Evolutionary conservation across 2,888 invertebrate species (phyloP), one percentile per base, ranked within the genome.

Genomic region (Macrophya alboannulata): DNA sequence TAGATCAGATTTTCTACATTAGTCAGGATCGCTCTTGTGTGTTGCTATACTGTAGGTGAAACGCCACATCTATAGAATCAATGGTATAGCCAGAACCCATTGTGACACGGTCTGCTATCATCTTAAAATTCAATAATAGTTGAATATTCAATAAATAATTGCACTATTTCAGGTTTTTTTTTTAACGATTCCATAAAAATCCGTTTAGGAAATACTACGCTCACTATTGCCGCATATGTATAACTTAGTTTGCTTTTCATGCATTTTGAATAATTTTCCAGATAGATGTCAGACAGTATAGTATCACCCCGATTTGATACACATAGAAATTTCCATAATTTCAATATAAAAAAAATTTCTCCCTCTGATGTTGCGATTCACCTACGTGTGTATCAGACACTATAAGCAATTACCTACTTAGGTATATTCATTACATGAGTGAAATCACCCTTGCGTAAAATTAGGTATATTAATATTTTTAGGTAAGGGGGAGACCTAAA

Each of bases 401-500:
- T 17, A 71, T 40, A 40, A 71, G 37, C 71, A 43, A 71, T 40
- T 71, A 71, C 15, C 37, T 31, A 31, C 31, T 31, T 51, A 43
- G 43, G 43, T 40, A 40, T 40, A 71, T 6, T n/a, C 9, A 74
- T n/a, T 74, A 12, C 10, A 74, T 45, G 45, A 37, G 3, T 74
- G 72, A n/a, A n/a, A 37, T 37, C 37, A 71, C 17, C n/a, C 4
- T 12, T 62, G 9, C 10, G 21, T 62, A 62, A 62, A 21, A 62
- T 62, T 10, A 31, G 31, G 31, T 31, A 25, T 59, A 59, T 43
- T 37, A 37, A 81, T 37, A 21, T 43, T 83, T 71, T 1, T 21
- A 93, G 93, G 93, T 98, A 3, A 96, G 99, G 68, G 99, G 99
- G 4, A 95, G 99, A 48, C 99, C 99, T 5, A 99, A 99, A 94